Conservation (phyloP, 2,888 invertebrate genomes). For the Mycalesis mineus region DNA sequence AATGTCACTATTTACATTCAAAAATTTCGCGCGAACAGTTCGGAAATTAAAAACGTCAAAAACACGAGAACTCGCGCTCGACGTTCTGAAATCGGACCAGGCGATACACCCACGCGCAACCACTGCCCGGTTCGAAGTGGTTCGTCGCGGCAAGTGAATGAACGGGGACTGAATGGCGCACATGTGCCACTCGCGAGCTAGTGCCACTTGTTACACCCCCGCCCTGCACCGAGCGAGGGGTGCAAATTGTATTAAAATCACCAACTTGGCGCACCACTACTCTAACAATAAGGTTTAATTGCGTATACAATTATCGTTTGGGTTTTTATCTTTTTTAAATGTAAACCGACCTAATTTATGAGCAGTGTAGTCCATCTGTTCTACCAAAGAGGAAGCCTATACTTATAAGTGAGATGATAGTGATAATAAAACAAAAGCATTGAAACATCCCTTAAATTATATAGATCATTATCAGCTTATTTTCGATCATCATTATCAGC, state of each 20-base stretch:
- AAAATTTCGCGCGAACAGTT: neutral
- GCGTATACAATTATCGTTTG: slow-evolving; percentile 34
- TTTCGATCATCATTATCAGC: too few species aligned
- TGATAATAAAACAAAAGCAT: too few species aligned
- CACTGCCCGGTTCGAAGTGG: slow-evolving; percentile 36
- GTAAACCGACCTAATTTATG: neutral
- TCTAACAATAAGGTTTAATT: slow-evolving; percentile 55
- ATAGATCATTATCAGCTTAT: too few species aligned
- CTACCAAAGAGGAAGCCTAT: too few species aligned
- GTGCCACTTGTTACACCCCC: slow-evolving; percentile 72
- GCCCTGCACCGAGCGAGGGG: slow-evolving; percentile 56
- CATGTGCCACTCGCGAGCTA: slow-evolving; percentile 58
- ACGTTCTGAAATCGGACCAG: slow-evolving; percentile 17
- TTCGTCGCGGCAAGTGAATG: slow-evolving; percentile 40
- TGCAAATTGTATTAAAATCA: slow-evolving; percentile 53
- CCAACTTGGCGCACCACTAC: slow-evolving; percentile 43
- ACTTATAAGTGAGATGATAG: too few species aligned
- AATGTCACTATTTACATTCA: neutral
- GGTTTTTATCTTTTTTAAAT: slow-evolving; percentile 15
- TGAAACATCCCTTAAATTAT: too few species aligned
- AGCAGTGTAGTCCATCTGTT: too few species aligned
- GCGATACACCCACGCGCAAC: slow-evolving; percentile 38
- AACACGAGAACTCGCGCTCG: slow-evolving; percentile 30
- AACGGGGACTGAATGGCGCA: slow-evolving; percentile 44
- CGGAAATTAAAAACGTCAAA: slow-evolving; percentile 1